Conservation (phyloP, 1,140 invertebrate genomes). For the Tribolium madens region DNA sequence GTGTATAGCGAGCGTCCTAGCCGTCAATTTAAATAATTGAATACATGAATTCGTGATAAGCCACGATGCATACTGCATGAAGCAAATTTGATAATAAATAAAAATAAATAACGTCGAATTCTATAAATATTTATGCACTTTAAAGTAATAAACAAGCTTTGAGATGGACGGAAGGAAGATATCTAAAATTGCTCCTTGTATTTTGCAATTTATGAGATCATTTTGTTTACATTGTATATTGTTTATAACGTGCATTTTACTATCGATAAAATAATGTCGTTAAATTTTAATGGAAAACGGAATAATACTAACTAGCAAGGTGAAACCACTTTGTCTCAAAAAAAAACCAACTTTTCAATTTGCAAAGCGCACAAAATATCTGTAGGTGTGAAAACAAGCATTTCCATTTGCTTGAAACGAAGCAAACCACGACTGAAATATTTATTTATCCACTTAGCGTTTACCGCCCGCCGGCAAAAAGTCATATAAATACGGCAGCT, state of each 20-base stretch:
- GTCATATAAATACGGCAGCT: too few species aligned
- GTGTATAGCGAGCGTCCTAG: conserved; percentile 48
- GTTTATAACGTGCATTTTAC: conserved; percentile 58
- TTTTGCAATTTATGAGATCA: conserved; percentile 56
- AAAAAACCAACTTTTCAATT: conserved; percentile 51
- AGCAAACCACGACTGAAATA: conserved; percentile 54
- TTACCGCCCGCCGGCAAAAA: conserved; percentile 48
- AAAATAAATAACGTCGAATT: conserved; percentile 64
- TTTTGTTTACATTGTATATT: conserved; percentile 59
- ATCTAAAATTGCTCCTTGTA: conserved; percentile 43
- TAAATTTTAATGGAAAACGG: conserved; percentile 53
- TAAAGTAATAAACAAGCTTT: conserved; percentile 59
- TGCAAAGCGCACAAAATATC: conserved; percentile 47
- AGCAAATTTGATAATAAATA: conserved; percentile 66
- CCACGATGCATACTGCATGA: conserved; percentile 65
- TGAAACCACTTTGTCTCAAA: not conserved
- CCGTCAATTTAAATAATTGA: conserved; percentile 65
- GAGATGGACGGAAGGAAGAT: conserved; percentile 47
- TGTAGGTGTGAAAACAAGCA: conserved; percentile 53
- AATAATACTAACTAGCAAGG: conserved; percentile 21
- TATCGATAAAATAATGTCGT: conserved; percentile 54
- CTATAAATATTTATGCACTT: conserved; percentile 64
- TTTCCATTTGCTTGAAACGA: conserved; percentile 55
- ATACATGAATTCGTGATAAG: conserved; percentile 66
- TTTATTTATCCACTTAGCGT: conserved; percentile 58